These are phyloP conservation scores for Phycodurus eques DNA, from an alignment of 2,113 vertebrate species.

Conservation along the genomic window DNA sequence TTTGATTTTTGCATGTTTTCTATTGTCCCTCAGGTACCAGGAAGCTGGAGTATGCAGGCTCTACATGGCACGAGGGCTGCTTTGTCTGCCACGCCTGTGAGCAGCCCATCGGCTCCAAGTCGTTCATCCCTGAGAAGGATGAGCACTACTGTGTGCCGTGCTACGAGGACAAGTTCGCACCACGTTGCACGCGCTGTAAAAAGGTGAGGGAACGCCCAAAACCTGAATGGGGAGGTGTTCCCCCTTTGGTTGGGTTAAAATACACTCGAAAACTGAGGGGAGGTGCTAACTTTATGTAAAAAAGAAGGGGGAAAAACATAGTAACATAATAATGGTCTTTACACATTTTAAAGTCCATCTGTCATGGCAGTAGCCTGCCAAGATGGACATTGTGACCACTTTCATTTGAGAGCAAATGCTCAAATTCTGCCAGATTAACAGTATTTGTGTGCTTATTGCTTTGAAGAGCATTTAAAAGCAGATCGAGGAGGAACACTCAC, in stretches of 20 bases:
- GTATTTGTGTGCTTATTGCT: no score
- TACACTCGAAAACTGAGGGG: no score
- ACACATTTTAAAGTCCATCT: no score
- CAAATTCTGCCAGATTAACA: no score
- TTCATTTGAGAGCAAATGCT: no score
- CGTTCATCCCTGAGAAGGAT: slow-evolving; percentile 95
- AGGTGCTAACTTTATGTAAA: no score
- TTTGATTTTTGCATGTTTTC: slow-evolving; percentile 2
- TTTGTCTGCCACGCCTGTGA: slow-evolving; percentile 96
- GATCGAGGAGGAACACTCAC: no score
- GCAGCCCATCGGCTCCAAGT: slow-evolving; percentile 94
- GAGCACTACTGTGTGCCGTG: slow-evolving; percentile 96
- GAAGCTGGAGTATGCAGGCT: slow-evolving; percentile 93
- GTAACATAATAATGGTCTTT: no score
- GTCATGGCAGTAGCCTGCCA: no score
- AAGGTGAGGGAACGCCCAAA: slow-evolving; percentile 73
- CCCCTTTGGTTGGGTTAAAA: neutral
- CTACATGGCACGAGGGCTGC: slow-evolving; percentile 95
- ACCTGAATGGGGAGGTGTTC: neutral
- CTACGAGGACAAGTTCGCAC: slow-evolving; percentile 97
- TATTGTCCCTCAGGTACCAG: slow-evolving; percentile 78
- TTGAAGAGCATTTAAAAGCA: no score
- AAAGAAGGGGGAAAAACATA: no score
- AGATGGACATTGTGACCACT: no score
- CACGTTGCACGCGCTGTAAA: slow-evolving; percentile 95